Evolutionary conservation across 2,797 vertebrate species (phyloP).

Genomic region (Thripadectes ignobilis): DNA sequence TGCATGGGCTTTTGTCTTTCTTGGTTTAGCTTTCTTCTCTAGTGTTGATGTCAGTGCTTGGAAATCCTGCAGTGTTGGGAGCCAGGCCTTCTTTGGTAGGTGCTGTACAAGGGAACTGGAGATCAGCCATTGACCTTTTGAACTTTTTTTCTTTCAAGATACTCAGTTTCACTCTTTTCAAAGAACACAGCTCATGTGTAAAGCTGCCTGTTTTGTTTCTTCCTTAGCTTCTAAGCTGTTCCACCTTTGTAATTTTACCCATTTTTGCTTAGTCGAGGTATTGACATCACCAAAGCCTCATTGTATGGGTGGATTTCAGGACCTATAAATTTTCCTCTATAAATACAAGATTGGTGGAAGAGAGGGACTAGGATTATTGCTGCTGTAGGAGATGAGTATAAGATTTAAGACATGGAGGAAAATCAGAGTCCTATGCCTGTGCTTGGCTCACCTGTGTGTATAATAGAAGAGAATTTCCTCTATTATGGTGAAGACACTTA

Average conservation of each 20-base stretch:
- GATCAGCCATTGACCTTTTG: neutral
- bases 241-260: neutral
- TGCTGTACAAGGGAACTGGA: neutral
- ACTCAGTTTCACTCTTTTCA: neutral
- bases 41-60: neutral
- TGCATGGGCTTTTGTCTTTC: neutral
- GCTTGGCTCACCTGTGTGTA: conserved; percentile 84
- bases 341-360: neutral
- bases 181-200: neutral
- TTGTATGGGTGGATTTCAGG: neutral
- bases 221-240: neutral
- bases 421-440: neutral
- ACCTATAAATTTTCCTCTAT: neutral
- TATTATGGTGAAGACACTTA: conserved; percentile 77
- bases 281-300: neutral
- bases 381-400: neutral
- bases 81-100: neutral
- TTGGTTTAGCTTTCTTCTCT: neutral
- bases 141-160: neutral
- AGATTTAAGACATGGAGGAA: neutral
- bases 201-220: neutral
- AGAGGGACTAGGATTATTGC: neutral
- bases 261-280: neutral
- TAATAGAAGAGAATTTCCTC: conserved; percentile 95
- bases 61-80: neutral